phyloP scores from a whole-genome alignment of 1,140 invertebrate genomes.

The Drosophila persimilis region DNA sequence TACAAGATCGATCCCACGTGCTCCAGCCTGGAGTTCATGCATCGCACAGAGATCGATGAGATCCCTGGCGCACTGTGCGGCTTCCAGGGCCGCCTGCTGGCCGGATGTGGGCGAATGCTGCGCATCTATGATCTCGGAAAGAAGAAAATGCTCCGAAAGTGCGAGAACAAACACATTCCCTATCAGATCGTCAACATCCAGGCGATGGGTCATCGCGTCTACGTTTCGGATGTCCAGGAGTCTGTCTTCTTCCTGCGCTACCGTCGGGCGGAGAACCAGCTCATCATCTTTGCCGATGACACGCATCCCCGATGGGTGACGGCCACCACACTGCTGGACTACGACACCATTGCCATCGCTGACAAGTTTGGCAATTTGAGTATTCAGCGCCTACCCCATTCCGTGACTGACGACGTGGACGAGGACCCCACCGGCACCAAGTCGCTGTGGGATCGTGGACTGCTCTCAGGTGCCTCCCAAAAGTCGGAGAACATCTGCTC shows the following conservation, averaged over 20 bases:
- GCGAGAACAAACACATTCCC: constrained; percentile 99
- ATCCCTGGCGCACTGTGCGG: constrained; percentile 94
- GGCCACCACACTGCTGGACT: constrained; percentile 96
- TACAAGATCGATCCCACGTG: constrained; percentile 87
- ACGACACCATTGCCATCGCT: constrained; percentile 96
- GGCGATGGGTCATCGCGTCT: constrained; percentile 96
- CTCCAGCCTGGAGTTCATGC: constrained; percentile 93
- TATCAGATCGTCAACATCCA: constrained; percentile 97
- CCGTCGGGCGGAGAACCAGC: constrained; percentile 97
- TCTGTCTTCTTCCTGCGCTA: constrained; percentile 98
- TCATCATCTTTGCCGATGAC: constrained; percentile 99
- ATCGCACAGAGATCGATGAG: constrained; percentile 97
- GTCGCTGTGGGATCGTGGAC: constrained; percentile 98
- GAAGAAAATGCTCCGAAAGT: constrained; percentile 98
- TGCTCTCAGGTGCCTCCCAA: constrained; percentile 98
- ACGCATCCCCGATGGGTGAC: constrained; percentile 98
- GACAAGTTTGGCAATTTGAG: constrained; percentile 99
- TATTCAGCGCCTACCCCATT: constrained; percentile 94
- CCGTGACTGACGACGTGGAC: constrained; percentile 98
- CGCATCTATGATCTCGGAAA: constrained; percentile 98
- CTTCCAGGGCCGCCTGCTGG: constrained; percentile 95
- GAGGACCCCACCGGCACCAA: constrained; percentile 99
- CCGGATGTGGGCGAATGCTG: constrained; percentile 96
- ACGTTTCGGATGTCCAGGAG: constrained; percentile 98
- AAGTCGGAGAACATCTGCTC: constrained; percentile 96